Percentiles rank a stretch among this genome's conserved stretches.
These are phyloP conservation scores for Sitta carolinensis DNA, from an alignment of 2,797 vertebrate species.

Conservation along the genomic window DNA sequence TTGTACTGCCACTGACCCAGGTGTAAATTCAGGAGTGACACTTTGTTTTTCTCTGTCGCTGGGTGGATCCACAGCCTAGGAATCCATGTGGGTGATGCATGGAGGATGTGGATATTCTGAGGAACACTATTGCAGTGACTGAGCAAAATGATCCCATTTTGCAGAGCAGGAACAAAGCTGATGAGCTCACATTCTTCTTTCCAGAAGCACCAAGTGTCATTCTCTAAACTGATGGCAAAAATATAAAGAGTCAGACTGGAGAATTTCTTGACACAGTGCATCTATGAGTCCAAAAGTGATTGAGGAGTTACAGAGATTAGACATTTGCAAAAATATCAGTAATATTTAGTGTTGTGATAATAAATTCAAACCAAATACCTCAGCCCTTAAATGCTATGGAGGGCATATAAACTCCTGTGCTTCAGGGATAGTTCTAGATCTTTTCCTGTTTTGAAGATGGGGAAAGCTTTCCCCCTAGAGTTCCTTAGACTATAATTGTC, in stretches of 20 bases:
- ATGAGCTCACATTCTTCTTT: neutral
- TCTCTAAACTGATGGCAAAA: neutral
- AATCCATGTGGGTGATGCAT: neutral
- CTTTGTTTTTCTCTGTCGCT: neutral
- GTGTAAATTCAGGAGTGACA: neutral
- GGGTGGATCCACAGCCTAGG: neutral
- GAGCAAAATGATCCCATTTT: neutral
- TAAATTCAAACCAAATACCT: neutral
- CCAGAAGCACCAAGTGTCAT: neutral
- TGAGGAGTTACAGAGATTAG: neutral
- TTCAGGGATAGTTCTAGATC: neutral
- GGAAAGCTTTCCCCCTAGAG: neutral
- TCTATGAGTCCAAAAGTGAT: neutral
- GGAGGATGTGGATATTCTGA: neutral
- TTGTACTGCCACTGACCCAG: neutral
- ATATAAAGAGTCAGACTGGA: fast-evolving
- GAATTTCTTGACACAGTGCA: neutral
- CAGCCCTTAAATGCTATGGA: neutral
- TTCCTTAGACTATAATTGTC: neutral
- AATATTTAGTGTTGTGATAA: neutral
- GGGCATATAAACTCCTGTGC: neutral
- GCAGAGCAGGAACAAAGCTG: neutral
- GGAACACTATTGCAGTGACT: neutral
- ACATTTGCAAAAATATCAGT: neutral
- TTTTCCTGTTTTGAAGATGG: neutral